These are phyloP conservation scores for Diarsia brunnea DNA, from an alignment of 2,888 invertebrate genomes.

Conservation along the genomic window DNA sequence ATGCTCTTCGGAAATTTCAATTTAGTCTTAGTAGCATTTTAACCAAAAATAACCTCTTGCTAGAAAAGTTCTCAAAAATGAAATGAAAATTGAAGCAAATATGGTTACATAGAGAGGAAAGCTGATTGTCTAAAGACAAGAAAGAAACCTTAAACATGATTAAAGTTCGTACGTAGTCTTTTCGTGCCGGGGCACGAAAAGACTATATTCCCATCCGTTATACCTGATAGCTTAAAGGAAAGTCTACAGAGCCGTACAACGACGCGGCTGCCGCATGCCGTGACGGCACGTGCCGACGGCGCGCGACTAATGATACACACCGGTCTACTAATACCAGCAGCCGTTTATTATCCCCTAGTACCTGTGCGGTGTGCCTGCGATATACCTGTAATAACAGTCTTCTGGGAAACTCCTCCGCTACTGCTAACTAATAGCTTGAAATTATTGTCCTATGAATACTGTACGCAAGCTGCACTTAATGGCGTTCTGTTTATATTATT, in stretches of 20 bases:
- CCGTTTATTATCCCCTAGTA: constrained; percentile 73
- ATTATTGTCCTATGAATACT: constrained; percentile 60
- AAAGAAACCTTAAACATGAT: neutral
- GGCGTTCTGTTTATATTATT: constrained; percentile 37
- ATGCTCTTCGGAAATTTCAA: neutral
- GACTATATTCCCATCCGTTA: neutral
- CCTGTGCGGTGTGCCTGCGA: constrained; percentile 50
- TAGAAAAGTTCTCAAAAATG: neutral
- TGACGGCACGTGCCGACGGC: constrained; percentile 76
- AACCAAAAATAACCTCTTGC: neutral
- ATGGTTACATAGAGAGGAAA: neutral
- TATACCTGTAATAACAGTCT: constrained; percentile 72
- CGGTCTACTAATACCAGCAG: constrained; percentile 70
- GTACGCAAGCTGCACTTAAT: constrained; percentile 44
- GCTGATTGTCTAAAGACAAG: neutral
- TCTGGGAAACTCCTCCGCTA: constrained; percentile 67
- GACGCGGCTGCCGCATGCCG: constrained; percentile 69
- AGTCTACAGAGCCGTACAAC: constrained; percentile 25
- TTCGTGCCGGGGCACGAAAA: neutral
- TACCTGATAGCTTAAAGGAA: neutral
- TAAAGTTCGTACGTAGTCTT: neutral
- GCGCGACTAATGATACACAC: constrained; percentile 77
- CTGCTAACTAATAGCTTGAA: constrained; percentile 62
- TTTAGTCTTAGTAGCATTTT: neutral
- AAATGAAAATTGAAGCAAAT: neutral